These are phyloP conservation scores for Bujurquina vittata DNA, from an alignment of 2,113 vertebrate genomes.

Conservation along the genomic window DNA sequence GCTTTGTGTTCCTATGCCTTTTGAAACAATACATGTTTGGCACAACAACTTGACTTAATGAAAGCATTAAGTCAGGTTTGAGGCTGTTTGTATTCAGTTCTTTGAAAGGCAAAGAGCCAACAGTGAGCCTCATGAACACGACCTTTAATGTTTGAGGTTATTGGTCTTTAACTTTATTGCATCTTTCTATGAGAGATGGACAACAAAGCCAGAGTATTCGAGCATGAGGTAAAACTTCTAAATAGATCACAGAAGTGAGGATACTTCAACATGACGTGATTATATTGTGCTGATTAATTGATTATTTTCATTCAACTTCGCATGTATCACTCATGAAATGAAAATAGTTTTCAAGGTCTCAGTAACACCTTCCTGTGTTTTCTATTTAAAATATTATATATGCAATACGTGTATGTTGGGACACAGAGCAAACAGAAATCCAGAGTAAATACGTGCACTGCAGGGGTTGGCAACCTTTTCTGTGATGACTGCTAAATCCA, in stretches of 20 bases:
- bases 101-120: constrained; percentile 45
- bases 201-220: constrained; percentile 57
- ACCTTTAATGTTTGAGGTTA: constrained; percentile 24
- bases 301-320: constrained; percentile 51
- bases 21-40: constrained; percentile 65
- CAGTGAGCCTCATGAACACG: constrained; percentile 34
- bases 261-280: constrained; percentile 17
- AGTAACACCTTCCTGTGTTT: constrained; percentile 12
- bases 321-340: constrained; percentile 75
- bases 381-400: not conserved
- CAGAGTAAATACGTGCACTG: not conserved
- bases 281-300: constrained; percentile 39
- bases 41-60: constrained; percentile 58
- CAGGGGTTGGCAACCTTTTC: constrained; percentile 33
- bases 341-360: constrained; percentile 57
- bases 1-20: constrained; percentile 78
- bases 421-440: not conserved
- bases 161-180: constrained; percentile 19
- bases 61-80: constrained; percentile 51
- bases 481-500: not conserved
- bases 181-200: constrained; percentile 63
- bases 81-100: constrained; percentile 45
- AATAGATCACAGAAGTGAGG: constrained; percentile 22
- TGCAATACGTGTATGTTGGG: not conserved
- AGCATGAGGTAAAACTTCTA: constrained; percentile 58